Percentiles rank a stretch among this genome's conserved stretches.
Evolutionary conservation across 2,113 vertebrate species (phyloP).

Genomic region (Pelobates fuscus): DNA sequence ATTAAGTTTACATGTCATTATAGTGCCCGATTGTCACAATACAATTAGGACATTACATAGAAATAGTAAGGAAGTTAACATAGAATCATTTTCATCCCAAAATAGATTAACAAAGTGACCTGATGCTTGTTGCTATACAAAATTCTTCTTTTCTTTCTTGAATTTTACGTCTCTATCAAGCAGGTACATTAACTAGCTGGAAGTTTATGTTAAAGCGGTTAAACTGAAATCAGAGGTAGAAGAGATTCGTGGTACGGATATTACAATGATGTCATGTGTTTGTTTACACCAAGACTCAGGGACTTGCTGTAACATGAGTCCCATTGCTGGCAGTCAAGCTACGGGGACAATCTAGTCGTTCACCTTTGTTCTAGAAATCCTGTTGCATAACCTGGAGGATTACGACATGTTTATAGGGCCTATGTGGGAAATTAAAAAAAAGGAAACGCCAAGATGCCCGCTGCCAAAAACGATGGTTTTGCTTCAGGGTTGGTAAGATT

Average conservation of each 20-base stretch:
- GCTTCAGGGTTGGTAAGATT: background rate
- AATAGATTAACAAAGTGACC: no score
- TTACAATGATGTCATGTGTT: constrained; percentile 13
- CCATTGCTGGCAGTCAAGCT: background rate
- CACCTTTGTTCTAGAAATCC: constrained; percentile 16
- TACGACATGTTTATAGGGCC: constrained; percentile 19
- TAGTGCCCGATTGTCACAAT: no score
- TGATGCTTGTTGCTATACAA: no score
- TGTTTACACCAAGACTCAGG: constrained; percentile 7
- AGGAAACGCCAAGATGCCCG: background rate
- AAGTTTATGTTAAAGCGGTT: background rate
- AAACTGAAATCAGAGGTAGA: background rate
- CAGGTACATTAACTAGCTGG: background rate
- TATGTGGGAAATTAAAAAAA: constrained; percentile 4
- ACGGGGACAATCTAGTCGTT: background rate
- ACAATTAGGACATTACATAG: no score
- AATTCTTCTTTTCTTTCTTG: no score
- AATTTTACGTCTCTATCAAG: no score
- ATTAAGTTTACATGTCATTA: no score
- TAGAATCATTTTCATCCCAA: no score
- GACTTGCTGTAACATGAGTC: background rate
- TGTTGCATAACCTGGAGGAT: constrained; percentile 15
- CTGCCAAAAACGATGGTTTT: constrained; percentile 1
- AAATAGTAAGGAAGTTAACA: no score
- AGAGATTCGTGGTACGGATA: background rate